A percentile compares a stretch with the other conserved stretches of the same genome.
These are phyloP conservation scores for Miltochrista miniata DNA, from an alignment of 2,888 invertebrate genomes.

Conservation along the genomic window DNA sequence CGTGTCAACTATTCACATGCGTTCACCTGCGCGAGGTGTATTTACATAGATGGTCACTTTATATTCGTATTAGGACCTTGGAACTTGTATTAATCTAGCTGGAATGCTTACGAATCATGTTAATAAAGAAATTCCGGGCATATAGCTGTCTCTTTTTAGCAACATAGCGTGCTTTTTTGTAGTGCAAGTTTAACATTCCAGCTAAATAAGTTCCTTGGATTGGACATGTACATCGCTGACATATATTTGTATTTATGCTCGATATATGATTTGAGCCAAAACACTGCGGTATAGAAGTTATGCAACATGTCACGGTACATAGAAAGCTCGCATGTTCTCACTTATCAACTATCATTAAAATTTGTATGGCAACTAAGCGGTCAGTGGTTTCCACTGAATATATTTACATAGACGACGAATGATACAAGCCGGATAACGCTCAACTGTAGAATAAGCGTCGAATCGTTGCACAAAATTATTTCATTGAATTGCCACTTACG, in stretches of 20 bases:
- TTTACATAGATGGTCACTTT: conserved; percentile 52
- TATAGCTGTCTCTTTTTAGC: too few relatives aligned
- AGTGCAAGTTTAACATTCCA: too few relatives aligned
- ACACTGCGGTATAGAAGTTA: too few relatives aligned
- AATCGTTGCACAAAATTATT: conserved; percentile 24
- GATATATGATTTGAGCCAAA: not conserved
- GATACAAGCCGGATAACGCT: conserved; percentile 16
- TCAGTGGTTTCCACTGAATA: conserved; percentile 72
- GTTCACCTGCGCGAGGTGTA: conserved; percentile 51
- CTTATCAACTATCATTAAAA: conserved; percentile 73
- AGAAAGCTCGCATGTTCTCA: conserved; percentile 59
- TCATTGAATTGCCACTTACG: conserved; percentile 12
- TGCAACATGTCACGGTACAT: conserved; percentile 30
- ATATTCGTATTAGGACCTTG: conserved; percentile 20
- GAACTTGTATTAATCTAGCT: too few relatives aligned
- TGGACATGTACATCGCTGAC: conserved; percentile 29
- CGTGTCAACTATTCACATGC: conserved; percentile 50
- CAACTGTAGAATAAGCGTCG: conserved; percentile 13
- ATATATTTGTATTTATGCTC: conserved; percentile 14
- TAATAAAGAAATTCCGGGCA: too few relatives aligned
- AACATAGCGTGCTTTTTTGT: too few relatives aligned
- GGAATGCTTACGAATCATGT: too few relatives aligned
- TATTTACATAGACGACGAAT: conserved; percentile 66
- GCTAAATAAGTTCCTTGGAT: not conserved
- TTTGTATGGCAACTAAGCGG: conserved; percentile 82